Percentiles rank a stretch among this genome's conserved stretches.
These are phyloP conservation scores for Noctilio leporinus DNA, from an alignment of 2,113 vertebrate genomes.

Conservation along the genomic window DNA sequence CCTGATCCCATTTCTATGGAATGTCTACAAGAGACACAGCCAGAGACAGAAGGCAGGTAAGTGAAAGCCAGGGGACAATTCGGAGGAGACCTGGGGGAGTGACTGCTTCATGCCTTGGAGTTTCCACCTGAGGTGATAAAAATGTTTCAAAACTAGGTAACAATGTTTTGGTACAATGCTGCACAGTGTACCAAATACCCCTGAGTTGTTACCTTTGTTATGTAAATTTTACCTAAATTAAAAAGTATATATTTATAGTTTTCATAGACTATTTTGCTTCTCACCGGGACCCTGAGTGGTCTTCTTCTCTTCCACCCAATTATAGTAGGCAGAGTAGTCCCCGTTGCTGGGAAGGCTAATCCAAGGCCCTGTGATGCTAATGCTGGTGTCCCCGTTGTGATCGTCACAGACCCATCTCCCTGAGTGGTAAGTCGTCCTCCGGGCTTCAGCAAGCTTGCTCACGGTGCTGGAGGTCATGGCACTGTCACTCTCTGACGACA, in stretches of 20 bases:
- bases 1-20: not conserved
- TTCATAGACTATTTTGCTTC: not conserved
- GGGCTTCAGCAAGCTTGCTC: conserved; percentile 94
- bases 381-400: conserved; percentile 97
- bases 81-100: too few species aligned
- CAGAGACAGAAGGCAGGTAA: not conserved
- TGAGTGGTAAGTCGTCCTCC: conserved; percentile 95
- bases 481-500: conserved; percentile 86
- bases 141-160: not conserved
- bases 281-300: conserved; percentile 92
- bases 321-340: conserved; percentile 97
- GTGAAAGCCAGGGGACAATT: not conserved
- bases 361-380: conserved; percentile 91
- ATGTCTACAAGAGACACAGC: not conserved
- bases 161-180: not conserved
- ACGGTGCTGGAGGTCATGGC: conserved; percentile 96
- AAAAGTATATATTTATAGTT: not conserved
- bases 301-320: conserved; percentile 92
- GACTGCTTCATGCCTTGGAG: accelerated
- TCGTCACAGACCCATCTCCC: conserved; percentile 98
- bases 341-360: conserved; percentile 94
- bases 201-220: not conserved
- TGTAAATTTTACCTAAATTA: not conserved
- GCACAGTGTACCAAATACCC: not conserved
- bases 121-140: not conserved